Evolutionary conservation across 2,888 invertebrate genomes (phyloP).

Genomic region (Drosophila recens): DNA sequence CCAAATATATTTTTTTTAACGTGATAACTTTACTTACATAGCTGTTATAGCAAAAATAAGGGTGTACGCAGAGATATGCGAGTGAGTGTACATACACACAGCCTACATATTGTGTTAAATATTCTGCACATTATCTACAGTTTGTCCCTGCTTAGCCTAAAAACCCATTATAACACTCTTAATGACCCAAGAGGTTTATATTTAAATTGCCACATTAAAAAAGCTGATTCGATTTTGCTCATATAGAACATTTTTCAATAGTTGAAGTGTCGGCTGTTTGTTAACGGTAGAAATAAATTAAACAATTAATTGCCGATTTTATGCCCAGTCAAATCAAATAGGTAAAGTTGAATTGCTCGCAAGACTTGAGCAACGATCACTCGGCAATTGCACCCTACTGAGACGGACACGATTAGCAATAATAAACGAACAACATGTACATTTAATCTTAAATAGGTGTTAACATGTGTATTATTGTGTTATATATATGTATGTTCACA

Average conservation of each 20-base stretch:
- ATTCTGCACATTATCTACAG: too few species aligned
- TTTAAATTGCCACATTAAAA: too few species aligned
- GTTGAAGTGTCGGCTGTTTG: neutral
- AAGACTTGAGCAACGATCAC: slow-evolving; percentile 1
- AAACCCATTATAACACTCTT: too few species aligned
- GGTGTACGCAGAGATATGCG: too few species aligned
- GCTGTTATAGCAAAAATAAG: too few species aligned
- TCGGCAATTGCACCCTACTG: slow-evolving; percentile 17
- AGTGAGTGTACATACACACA: too few species aligned
- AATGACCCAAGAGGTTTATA: too few species aligned
- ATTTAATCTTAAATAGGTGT: slow-evolving; percentile 35
- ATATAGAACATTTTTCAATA: neutral
- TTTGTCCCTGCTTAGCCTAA: too few species aligned
- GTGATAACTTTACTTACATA: too few species aligned
- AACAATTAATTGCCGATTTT: neutral
- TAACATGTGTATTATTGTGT: slow-evolving; percentile 49
- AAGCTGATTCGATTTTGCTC: too few species aligned
- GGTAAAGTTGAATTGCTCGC: neutral
- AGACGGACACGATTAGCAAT: slow-evolving; percentile 15
- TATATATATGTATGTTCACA: slow-evolving; percentile 31
- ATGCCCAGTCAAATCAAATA: neutral
- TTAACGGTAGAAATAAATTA: neutral
- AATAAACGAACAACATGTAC: slow-evolving; percentile 11
- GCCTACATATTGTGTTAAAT: too few species aligned
- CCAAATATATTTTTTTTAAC: too few species aligned